A percentile compares a stretch with the other conserved stretches of the same genome.
phyloP scores from a whole-genome alignment of 2,797 vertebrate species.

The Pipistrellus kuhlii region DNA sequence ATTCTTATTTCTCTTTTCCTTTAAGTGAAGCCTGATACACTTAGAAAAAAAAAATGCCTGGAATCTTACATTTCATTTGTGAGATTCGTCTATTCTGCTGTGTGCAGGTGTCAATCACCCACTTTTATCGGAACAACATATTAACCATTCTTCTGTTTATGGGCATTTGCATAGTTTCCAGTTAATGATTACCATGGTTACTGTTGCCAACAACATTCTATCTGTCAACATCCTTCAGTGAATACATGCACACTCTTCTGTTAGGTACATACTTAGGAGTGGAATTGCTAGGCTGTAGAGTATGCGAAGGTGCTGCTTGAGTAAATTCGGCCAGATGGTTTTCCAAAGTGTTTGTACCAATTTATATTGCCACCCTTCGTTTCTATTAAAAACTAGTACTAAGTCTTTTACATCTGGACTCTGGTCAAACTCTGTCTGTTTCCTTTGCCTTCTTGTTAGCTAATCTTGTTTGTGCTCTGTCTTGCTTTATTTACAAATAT shows the following conservation, averaged over 20 bases:
- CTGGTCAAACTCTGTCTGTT: not conserved
- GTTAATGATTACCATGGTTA: not conserved
- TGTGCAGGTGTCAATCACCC: not conserved
- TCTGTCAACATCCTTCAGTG: not conserved
- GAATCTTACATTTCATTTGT: not conserved
- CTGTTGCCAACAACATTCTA: not conserved
- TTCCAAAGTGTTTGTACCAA: not conserved
- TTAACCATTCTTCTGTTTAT: not conserved
- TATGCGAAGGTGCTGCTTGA: not conserved
- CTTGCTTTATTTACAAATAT: not conserved
- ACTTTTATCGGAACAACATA: not conserved
- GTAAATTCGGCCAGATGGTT: not conserved
- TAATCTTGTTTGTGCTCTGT: not conserved
- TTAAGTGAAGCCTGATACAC: not conserved
- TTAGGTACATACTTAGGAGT: not conserved
- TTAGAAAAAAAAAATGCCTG: not conserved
- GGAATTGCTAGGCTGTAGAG: not conserved
- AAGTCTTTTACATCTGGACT: not conserved
- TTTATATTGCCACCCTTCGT: not conserved
- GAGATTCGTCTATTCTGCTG: not conserved
- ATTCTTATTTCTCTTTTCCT: not conserved
- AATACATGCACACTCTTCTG: not conserved
- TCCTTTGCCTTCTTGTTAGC: slow-evolving; percentile 38
- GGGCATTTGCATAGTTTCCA: not conserved
- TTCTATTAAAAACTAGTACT: slow-evolving; percentile 29